Base-by-base conservation (phyloP, 2,113 vertebrate genomes). In the Epinephelus lanceolatus region DNA sequence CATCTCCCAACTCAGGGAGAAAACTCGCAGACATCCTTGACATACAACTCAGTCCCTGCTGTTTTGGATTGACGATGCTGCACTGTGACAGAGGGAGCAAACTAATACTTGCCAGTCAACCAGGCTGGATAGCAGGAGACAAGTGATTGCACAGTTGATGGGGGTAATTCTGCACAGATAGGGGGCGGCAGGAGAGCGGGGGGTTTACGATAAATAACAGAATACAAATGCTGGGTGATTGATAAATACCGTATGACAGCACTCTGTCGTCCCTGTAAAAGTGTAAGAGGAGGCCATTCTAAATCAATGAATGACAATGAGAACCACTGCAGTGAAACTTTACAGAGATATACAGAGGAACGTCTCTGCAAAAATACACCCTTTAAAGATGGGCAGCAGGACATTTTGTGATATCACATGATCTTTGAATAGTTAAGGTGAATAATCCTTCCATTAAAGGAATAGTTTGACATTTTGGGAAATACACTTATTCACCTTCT, bases 1-100 rank as follows among this genome's bases (percentile, higher is more conserved):
- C 55, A 51, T 85, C 66, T 73, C 40, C 59, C 56, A 78, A 68
- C 52, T 73, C 85, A n/a, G 37, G 62, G 77, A 78, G 85, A 73
- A 91, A 87, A 84, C 86, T 71, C 53, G 65, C 84, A 73, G 87
- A 84, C 89, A 84, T 77, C 27, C 76, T 69, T 83, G 85, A 86
- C 85, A 73, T 23, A 56, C 57, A 30, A 21, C 76, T 88, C 84
- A 66, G 73, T 63, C 67, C 77, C 89, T 52, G 75, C 88, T 91
- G 85, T 81, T 88, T 69, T 67, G 73, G 85, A 87, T 76, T 85
- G 80, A 90, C 78, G 68, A 78, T 75, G 82, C 72, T 1, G n/a
- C 25, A 40, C 82, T 65, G 77, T 84, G 84, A 78, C 82, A 69
- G 37, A 71, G 81, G 37, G 17, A 79, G 78, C 55, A 55, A 86